Conservation (phyloP, 2,888 invertebrate species). For the Hydriomena furcata region DNA sequence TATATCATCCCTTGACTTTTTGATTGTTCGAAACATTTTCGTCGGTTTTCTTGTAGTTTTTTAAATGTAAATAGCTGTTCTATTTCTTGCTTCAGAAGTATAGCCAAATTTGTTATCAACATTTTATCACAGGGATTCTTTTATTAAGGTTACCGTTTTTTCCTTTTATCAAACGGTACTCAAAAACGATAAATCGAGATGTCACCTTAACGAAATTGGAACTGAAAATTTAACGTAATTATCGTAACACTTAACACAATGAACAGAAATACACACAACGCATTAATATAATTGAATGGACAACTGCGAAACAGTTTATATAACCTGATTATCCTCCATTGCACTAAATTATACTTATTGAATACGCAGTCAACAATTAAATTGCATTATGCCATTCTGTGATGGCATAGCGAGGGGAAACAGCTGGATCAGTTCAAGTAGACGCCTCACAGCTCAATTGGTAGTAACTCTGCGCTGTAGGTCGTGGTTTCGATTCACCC, state of each 20-base stretch:
- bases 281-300: slow-evolving; percentile 23
- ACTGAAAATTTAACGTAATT: slow-evolving; percentile 13
- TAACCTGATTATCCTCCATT: slow-evolving; percentile 46
- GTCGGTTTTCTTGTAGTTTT: too few relatives aligned
- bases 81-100: too few relatives aligned
- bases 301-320: slow-evolving; percentile 30
- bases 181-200: not conserved
- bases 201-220: not conserved
- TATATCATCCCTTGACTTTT: too few relatives aligned
- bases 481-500: too few relatives aligned
- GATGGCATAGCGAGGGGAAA: not conserved
- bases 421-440: slow-evolving; percentile 12
- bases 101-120: too few relatives aligned
- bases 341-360: slow-evolving; percentile 54
- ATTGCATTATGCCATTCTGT: slow-evolving; percentile 58
- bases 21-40: too few relatives aligned
- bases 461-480: too few relatives aligned
- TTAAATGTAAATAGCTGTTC: too few relatives aligned
- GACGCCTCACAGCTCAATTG: too few relatives aligned
- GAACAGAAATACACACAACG: slow-evolving; percentile 17
- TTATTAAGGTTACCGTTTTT: too few relatives aligned
- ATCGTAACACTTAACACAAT: slow-evolving; percentile 12
- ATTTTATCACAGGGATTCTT: too few relatives aligned
- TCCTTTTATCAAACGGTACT: too few relatives aligned
- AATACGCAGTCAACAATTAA: slow-evolving; percentile 59